Conservation (phyloP, 2,113 vertebrate species). For the Mesoclemmys tuberculata region DNA sequence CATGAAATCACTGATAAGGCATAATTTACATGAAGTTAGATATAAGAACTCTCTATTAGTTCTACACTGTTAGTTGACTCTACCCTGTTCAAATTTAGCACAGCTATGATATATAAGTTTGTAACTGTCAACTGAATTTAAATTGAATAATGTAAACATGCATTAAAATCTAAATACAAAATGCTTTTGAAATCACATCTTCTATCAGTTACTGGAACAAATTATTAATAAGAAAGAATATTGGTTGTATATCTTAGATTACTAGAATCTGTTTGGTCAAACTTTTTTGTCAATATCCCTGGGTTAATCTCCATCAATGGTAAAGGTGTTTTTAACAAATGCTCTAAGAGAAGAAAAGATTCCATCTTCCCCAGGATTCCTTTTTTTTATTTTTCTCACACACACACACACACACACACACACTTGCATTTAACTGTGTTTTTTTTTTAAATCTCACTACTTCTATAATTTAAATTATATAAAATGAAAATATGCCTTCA, state of each 20-base stretch:
- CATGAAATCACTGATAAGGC: background rate
- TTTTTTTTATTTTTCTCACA: too few species aligned
- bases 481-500: too few species aligned
- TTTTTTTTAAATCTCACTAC: too few species aligned
- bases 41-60: background rate
- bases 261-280: background rate
- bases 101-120: background rate
- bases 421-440: accelerated
- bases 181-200: background rate
- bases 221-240: background rate
- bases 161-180: too few species aligned
- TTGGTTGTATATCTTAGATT: background rate
- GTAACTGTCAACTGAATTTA: background rate
- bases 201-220: background rate
- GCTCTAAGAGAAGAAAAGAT: too few species aligned
- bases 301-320: background rate
- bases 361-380: too few species aligned
- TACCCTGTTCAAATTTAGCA: background rate
- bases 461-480: too few species aligned
- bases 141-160: background rate
- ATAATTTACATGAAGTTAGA: background rate
- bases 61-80: background rate
- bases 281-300: background rate
- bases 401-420: too few species aligned
- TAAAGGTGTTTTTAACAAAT: too few species aligned